A percentile compares a stretch with the other conserved stretches of the same genome.
These are phyloP conservation scores for Steatornis caripensis DNA, from an alignment of 2,113 vertebrate species.

Conservation along the genomic window DNA sequence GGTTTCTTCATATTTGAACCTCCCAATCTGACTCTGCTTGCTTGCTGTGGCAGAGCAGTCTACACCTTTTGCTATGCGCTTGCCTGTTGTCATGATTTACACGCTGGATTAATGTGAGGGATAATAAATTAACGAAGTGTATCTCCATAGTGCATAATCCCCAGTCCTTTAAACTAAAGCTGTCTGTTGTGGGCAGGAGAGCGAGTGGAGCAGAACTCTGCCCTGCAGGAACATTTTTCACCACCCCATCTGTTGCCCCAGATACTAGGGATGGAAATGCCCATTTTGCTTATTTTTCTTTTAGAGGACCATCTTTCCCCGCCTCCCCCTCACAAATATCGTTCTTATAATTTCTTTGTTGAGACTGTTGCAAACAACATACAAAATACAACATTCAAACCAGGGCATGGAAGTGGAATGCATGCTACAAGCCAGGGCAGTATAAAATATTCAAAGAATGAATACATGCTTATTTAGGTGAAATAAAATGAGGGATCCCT, in stretches of 20 bases:
- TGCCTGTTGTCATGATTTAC: background rate
- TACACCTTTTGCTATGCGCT: background rate
- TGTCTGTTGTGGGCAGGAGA: background rate
- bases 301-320: background rate
- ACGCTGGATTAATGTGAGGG: background rate
- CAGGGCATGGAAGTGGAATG: background rate
- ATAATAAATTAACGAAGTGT: background rate
- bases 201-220: background rate
- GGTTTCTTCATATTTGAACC: background rate
- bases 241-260: background rate
- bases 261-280: background rate
- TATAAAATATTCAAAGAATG: slow-evolving; percentile 43
- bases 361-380: background rate
- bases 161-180: background rate
- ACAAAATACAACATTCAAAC: background rate
- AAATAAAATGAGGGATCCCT: background rate
- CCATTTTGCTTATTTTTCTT: background rate
- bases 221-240: background rate
- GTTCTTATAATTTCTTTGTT: background rate
- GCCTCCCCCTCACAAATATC: background rate
- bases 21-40: background rate
- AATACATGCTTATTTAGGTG: background rate
- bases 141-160: background rate
- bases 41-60: background rate
- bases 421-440: background rate